phyloP scores from a whole-genome alignment of 2,797 vertebrate species.

The Sebastes minor region DNA sequence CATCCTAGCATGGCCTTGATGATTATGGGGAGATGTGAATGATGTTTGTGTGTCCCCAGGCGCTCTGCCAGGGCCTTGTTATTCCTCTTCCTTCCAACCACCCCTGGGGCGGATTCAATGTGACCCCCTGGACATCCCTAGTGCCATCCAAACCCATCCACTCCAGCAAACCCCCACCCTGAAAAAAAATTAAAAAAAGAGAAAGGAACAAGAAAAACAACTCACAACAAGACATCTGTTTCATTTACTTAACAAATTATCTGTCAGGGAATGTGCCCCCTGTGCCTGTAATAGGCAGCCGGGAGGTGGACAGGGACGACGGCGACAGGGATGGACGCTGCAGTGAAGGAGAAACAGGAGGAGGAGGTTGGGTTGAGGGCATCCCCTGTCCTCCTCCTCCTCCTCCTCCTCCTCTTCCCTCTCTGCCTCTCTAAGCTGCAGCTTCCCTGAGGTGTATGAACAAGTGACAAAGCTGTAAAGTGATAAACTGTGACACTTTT shows the following conservation, averaged over 20 bases:
- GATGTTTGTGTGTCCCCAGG: constrained; percentile 87
- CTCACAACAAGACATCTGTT: constrained; percentile 80
- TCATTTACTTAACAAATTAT: constrained; percentile 85
- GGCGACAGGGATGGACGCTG: constrained; percentile 27
- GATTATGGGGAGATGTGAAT: constrained; percentile 91
- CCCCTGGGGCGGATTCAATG: constrained; percentile 89
- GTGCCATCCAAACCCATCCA: constrained; percentile 28
- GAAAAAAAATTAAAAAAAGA: background rate
- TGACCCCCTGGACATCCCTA: constrained; percentile 85
- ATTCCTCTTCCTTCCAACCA: constrained; percentile 91
- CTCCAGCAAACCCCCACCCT: background rate
- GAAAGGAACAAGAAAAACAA: constrained; percentile 5
- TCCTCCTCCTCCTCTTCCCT: background rate
- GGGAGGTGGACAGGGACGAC: constrained; percentile 33
- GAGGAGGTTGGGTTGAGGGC: constrained; percentile 34
- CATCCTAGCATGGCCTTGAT: constrained; percentile 92
- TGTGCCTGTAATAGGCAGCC: constrained; percentile 68
- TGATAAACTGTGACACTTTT: constrained; percentile 35
- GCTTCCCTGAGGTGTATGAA: constrained; percentile 31
- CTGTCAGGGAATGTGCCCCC: constrained; percentile 65
- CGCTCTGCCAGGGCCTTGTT: constrained; percentile 85
- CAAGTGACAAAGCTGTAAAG: constrained; percentile 30
- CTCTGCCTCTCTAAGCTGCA: constrained; percentile 28
- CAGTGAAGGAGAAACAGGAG: constrained; percentile 42
- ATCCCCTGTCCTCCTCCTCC: constrained; percentile 13